These are phyloP conservation scores for Petrophora chlorosata DNA, from an alignment of 2,888 invertebrate genomes.

Conservation along the genomic window DNA sequence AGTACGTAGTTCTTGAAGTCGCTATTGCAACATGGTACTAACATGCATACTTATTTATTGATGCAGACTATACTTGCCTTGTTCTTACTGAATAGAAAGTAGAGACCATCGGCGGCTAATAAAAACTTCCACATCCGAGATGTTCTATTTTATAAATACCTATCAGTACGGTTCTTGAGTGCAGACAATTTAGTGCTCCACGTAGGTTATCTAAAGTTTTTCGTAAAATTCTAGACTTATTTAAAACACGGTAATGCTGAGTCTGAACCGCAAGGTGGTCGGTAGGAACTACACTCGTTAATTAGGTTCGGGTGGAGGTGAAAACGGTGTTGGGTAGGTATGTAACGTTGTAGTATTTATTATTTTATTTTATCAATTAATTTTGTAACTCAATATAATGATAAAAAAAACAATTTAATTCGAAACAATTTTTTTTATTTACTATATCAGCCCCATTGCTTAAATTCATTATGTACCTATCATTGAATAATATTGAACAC, in stretches of 20 bases:
- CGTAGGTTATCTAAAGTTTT: constrained; percentile 37
- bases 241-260: constrained; percentile 19
- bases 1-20: no score
- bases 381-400: not conserved
- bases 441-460: no score
- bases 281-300: constrained; percentile 8
- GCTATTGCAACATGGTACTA: no score
- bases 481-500: no score
- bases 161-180: constrained; percentile 25
- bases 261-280: constrained; percentile 10
- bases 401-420: no score
- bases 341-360: not conserved
- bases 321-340: no score
- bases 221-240: constrained; percentile 24
- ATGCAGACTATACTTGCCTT: no score
- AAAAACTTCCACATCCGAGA: constrained; percentile 47
- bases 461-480: no score
- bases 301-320: not conserved
- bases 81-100: not conserved
- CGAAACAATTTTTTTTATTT: no score
- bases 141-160: constrained; percentile 48
- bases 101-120: not conserved
- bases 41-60: no score
- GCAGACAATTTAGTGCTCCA: constrained; percentile 40
- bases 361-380: not conserved